Evolutionary conservation across 2,888 invertebrate genomes (phyloP), one percentile per base, ranked within the genome.

Genomic region (Eilema depressum): DNA sequence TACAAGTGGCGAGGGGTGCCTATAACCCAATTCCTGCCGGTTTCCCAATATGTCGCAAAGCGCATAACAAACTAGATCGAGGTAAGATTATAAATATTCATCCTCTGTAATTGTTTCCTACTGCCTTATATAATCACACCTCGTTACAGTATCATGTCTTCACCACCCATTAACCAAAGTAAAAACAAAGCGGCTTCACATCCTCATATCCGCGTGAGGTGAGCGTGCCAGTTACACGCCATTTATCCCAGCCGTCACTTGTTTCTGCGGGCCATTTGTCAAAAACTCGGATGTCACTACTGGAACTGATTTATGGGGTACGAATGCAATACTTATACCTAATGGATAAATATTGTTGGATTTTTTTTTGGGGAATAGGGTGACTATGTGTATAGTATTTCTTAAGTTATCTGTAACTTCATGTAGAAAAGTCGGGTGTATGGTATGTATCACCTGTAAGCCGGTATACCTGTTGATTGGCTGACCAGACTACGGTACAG

Each of bases 301-400:
- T 87, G 86, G 78, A 84, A 77, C 89, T 94, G 94, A 95, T 95
- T 94, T 94, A 94, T 94, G 87, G 85, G 84, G 77, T 82, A 79
- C 83, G 83, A 92, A 89, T 89, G 89, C 91, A 94, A 95, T 94
- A 90, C 91, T 88, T 91, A 90, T 94, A n/a, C n/a, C n/a, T n/a
- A 94, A 95, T 94, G 94, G 94, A 93, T 93, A 93, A 93, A 94
- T 93, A 93, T 93, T 93, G 91, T 92, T 89, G 88, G 87, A 88
- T 90, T 91, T 92, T 37, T 92, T 89, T 66, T 85, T 79, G 75
- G 75, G 64, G 69, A 66, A 37, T 86, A 84, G 86, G 86, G 90
- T 89, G 88, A 78, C 81, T 68, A 70, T 20, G 33, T 11, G 1
- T 77, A 57, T 14, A 3, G 5, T n/a, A 41, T 26, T 53, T 7